phyloP scores from a whole-genome alignment of 92 coral and sea anemone genomes.

The Porites lobata region DNA sequence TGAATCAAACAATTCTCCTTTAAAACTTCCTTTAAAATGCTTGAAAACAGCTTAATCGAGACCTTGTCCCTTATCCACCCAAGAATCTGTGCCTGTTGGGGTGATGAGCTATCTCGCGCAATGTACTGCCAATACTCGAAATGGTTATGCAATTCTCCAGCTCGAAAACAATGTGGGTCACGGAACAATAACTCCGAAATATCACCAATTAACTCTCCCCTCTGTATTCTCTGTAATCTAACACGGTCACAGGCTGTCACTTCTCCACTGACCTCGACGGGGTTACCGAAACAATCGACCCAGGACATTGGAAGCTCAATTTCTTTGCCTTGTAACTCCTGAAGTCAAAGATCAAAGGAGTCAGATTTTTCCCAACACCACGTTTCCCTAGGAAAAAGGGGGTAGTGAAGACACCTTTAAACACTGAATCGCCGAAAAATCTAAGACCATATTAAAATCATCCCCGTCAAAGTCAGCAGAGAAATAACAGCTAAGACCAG shows the following conservation, averaged over 20 bases:
- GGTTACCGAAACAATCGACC: constrained; percentile 19
- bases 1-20: constrained; percentile 40
- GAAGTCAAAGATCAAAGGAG: background rate
- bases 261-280: constrained; percentile 33
- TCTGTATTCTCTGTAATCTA: constrained; percentile 1
- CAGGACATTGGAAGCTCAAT: constrained; percentile 10
- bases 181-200: background rate
- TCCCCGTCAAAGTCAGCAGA: too few relatives aligned
- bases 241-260: constrained; percentile 22
- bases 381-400: too few relatives aligned
- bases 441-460: too few relatives aligned
- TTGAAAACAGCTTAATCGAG: constrained; percentile 16
- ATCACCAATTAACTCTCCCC: constrained; percentile 3
- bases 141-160: constrained; percentile 16
- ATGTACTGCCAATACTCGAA: constrained; percentile 12
- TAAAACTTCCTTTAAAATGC: constrained; percentile 50
- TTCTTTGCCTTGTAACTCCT: constrained; percentile 6
- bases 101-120: constrained; percentile 18
- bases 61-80: constrained; percentile 23
- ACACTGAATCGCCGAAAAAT: too few relatives aligned
- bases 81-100: constrained; percentile 19
- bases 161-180: constrained; percentile 19
- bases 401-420: too few relatives aligned
- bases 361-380: too few relatives aligned
- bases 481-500: background rate